Base-by-base conservation (phyloP, 2,797 vertebrate species). In the Erethizon dorsatum region DNA sequence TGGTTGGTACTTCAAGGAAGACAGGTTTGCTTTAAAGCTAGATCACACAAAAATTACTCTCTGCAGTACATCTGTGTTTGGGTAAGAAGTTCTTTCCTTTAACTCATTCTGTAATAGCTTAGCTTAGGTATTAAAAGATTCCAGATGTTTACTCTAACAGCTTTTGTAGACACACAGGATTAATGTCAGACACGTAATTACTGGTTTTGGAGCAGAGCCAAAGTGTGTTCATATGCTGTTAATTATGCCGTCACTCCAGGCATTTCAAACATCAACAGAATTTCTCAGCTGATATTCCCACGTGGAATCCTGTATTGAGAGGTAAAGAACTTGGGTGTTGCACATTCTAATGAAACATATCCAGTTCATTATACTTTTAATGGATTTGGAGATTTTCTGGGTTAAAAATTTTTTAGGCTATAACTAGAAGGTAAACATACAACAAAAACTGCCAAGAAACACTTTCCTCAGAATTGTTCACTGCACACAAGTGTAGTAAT, bases 91-190 rank as follows among this genome's bases (percentile, higher is more conserved):
- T 80, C 54, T 83, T 80, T 47, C 59, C 92, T 78, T 63, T 52
- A 75, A 65, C 63, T 84, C 71, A 73, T 89, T 77, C 85, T 65
- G 91, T 63, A 90, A 83, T 80, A 87, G 71, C 92, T 95, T 33
- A 92, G 94, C 84, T 90, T 84, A 17, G 41, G 83, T 73, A 92
- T 83, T 96, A 92, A 96, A 97, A 56, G 54, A 61, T 88, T 86
- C 63, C 91, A 92, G 63, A 96, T 94, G 20, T 98, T 98, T 59
- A 87, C 79, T 78, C 78, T 80, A 90, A 56, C 78, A 94, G 97
- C 17, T 85, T 92, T 73, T 92, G 95, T n/a, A 85, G 85, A 84
- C 47, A 79, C 15, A 73, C 0, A 63, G n/a, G 96, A 96, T 77
- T 97, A 86, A 84, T 71, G 71, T 2, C 4, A 91, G 47, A 92